Conservation (phyloP, 2,888 invertebrate genomes). For the Epistrophe grossulariae region DNA sequence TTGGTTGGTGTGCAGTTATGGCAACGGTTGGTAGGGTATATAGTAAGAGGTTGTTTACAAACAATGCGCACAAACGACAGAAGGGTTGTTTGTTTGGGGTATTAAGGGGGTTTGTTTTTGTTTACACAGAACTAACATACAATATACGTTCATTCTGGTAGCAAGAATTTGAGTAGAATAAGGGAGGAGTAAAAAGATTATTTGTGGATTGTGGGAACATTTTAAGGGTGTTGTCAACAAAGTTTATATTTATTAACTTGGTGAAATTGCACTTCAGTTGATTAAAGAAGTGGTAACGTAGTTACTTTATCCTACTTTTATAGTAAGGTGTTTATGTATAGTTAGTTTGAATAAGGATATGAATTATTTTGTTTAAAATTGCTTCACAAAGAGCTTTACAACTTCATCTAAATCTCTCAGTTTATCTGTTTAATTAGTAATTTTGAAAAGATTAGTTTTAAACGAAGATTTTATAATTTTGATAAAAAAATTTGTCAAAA, state of each 20-base stretch:
- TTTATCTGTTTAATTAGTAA: too few species aligned
- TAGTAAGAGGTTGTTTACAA: slow-evolving; percentile 44
- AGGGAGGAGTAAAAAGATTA: not conserved
- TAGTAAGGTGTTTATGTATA: not conserved
- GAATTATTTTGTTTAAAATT: not conserved
- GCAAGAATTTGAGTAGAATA: not conserved
- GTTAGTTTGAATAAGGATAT: not conserved
- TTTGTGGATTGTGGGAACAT: not conserved
- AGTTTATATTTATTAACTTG: not conserved
- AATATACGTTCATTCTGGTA: too few species aligned
- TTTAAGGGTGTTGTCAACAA: not conserved
- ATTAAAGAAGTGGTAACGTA: not conserved
- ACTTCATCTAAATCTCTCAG: too few species aligned
- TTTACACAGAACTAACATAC: slow-evolving; percentile 15
- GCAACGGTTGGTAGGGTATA: slow-evolving; percentile 17
- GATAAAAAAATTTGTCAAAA: too few species aligned
- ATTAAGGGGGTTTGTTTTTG: slow-evolving; percentile 34
- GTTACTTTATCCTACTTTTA: not conserved
- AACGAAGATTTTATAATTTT: too few species aligned
- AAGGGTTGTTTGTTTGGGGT: not conserved
- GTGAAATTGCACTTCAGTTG: not conserved
- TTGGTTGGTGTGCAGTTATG: slow-evolving; percentile 51
- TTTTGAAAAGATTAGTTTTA: too few species aligned
- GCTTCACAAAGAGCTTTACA: too few species aligned
- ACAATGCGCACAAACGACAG: slow-evolving; percentile 3